These are phyloP conservation scores for Mixornis gularis DNA, from an alignment of 2,113 vertebrate genomes.

Conservation along the genomic window DNA sequence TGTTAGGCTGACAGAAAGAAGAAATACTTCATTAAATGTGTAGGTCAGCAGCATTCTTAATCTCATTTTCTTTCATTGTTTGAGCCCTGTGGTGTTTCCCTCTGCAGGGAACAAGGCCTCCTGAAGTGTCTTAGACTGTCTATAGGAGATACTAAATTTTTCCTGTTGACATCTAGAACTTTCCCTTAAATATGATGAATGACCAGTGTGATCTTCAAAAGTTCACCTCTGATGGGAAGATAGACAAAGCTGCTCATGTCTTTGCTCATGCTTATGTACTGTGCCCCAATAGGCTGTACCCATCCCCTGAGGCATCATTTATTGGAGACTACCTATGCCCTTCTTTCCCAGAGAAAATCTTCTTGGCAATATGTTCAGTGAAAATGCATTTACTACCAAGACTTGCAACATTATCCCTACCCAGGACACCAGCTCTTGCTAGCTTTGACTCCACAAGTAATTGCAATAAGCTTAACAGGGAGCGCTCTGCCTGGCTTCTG, in stretches of 20 bases:
- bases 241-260: rapidly evolving
- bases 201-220: neutral
- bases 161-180: neutral
- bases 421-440: neutral
- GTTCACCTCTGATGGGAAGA: neutral
- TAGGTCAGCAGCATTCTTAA: neutral
- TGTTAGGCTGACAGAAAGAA: neutral
- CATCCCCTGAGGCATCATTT: neutral
- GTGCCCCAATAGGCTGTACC: neutral
- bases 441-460: neutral
- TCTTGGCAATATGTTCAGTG: neutral
- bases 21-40: neutral
- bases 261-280: neutral
- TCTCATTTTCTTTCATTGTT: neutral
- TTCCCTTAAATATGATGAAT: neutral
- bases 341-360: neutral
- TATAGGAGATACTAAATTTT: neutral
- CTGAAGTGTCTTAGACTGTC: neutral
- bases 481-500: neutral
- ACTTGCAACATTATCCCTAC: neutral
- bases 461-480: neutral
- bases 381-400: neutral
- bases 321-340: neutral
- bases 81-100: neutral
- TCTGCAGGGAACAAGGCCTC: neutral